Conservation (phyloP, 1,140 invertebrate genomes). For the Metopolophium dirhodum region DNA sequence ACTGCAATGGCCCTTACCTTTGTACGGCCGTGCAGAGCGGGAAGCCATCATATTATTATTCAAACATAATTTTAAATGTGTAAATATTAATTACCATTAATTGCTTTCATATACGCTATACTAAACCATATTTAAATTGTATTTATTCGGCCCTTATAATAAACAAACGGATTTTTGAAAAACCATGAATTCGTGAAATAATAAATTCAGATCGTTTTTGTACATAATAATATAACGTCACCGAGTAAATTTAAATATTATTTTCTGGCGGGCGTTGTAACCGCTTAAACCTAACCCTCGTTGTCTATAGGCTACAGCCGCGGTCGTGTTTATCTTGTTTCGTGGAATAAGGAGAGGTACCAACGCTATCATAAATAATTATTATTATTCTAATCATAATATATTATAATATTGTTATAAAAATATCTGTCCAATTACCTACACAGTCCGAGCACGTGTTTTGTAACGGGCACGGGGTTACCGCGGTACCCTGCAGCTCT, state of each 20-base stretch:
- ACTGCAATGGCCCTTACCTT: background rate
- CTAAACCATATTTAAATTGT: background rate
- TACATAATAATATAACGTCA: background rate
- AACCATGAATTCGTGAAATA: background rate
- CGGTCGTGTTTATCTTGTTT: background rate
- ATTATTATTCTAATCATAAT: background rate
- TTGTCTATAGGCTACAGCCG: background rate
- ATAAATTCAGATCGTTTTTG: background rate
- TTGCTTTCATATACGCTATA: background rate
- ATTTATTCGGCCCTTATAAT: background rate
- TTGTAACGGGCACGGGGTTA: background rate
- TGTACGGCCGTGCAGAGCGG: background rate
- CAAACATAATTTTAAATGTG: conserved; percentile 10
- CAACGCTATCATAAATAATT: background rate
- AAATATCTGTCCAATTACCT: background rate
- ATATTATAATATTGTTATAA: background rate
- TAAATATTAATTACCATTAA: conserved; percentile 8
- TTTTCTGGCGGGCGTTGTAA: too few relatives aligned
- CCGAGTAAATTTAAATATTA: background rate
- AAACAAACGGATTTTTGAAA: background rate
- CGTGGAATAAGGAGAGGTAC: background rate
- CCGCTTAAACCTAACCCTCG: background rate
- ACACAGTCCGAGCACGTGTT: background rate
- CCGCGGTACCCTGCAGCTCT: too few relatives aligned
- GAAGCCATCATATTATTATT: background rate